phyloP scores from a whole-genome alignment of 2,888 invertebrate genomes.

The Adelognathus sp. region DNA sequence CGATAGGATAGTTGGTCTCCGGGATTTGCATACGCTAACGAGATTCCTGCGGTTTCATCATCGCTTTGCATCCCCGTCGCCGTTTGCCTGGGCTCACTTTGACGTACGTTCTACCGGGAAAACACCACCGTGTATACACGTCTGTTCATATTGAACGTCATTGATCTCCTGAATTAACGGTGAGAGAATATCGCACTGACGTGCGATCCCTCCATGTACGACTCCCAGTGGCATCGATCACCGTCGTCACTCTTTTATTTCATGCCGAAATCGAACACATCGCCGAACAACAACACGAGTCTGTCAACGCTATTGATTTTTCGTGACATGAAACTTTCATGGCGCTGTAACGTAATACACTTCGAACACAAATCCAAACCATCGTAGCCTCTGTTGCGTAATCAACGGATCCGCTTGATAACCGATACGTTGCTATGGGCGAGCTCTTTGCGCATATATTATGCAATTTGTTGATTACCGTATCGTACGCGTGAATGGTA shows the following conservation, averaged over 20 bases:
- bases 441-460: background rate
- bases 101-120: conserved; percentile 39
- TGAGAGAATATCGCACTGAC: background rate
- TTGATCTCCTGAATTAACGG: conserved; percentile 65
- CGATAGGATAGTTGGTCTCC: conserved; percentile 74
- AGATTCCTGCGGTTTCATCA: conserved; percentile 77
- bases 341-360: background rate
- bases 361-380: background rate
- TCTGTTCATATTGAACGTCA: conserved; percentile 71
- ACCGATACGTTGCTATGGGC: background rate
- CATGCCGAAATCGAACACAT: background rate
- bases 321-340: conserved; percentile 19
- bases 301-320: background rate
- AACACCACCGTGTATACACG: conserved; percentile 43
- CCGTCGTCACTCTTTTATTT: background rate
- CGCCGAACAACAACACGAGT: background rate
- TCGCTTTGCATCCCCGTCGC: conserved; percentile 72
- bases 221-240: background rate
- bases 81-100: conserved; percentile 61
- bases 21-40: conserved; percentile 80
- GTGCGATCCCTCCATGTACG: background rate
- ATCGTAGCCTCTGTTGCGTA: background rate
- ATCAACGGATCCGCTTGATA: background rate
- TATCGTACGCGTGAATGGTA: background rate
- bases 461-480: background rate